Base-by-base conservation (phyloP, 2,888 invertebrate genomes). In the Noctua janthe region DNA sequence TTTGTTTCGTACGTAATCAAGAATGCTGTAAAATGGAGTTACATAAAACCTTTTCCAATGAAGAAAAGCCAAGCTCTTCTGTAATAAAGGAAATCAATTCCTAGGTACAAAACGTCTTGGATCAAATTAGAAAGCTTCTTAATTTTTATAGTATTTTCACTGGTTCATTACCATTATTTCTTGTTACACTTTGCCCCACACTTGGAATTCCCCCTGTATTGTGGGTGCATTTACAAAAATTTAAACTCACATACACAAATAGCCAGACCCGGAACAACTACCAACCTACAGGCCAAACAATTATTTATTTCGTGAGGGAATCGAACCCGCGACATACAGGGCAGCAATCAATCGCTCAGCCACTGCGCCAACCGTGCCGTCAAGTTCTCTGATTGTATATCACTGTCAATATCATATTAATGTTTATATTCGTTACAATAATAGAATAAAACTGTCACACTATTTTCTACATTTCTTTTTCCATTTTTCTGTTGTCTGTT, bases 1-100 rank as follows among this genome's bases (percentile, higher is more conserved):
- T 85, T 85, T 62, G 84, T 79, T 84, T 15, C 11, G 2, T 49
- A 43, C 23, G 29, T 56, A 49, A 70, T 84, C 23, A n/a, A 51
- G 29, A 43, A 54, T 62, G 15, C 39, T 70, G 54, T 10, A 39
- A 76, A 73, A 83, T 29, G 15, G 47, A 47, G 62, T 75, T 23
- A 47, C 23, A 20, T 17, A 66, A 35, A 35, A 7, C 5, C 1
- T 56, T 43, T 23, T 43, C 23, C 17, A 29, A 17, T 7, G 3
- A 6, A 51, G 51, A 11, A 13, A n/a, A 35, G 1, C 7, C 2
- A 78, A 39, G 11, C 13, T 17, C n/a, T 35, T 17, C 29, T 64
- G 1, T 29, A 35, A 35, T 35, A 64, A 49, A 43, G 13, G 4
- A 10, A 8, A 77, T 15, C 4, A 35, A 6, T 6, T 59, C 3